Evolutionary conservation across 2,113 vertebrate species (phyloP).

Genomic region (Syngnathoides biaculeatus): DNA sequence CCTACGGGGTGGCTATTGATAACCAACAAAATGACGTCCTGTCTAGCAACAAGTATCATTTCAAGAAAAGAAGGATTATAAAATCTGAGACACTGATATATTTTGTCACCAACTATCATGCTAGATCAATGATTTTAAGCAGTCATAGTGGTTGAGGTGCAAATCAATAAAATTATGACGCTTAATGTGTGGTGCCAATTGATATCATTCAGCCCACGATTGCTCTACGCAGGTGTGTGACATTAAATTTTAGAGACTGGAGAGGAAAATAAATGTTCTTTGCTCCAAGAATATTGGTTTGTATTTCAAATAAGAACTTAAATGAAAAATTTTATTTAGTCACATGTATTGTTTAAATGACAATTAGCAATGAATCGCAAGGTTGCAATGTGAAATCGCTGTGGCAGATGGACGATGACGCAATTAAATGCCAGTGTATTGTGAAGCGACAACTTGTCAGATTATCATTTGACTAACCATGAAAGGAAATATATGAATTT

Average conservation of each 20-base stretch:
- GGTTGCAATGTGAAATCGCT: too few relatives aligned
- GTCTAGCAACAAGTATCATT: constrained; percentile 5
- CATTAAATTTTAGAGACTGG: constrained; percentile 6
- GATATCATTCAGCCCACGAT: not conserved
- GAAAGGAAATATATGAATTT: not conserved
- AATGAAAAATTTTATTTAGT: too few relatives aligned
- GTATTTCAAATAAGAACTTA: not conserved
- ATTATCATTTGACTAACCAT: not conserved
- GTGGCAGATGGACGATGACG: not conserved
- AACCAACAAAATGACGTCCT: constrained; percentile 15
- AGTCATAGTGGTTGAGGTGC: constrained; percentile 5
- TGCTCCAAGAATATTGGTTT: constrained; percentile 4
- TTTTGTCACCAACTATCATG: constrained; percentile 6
- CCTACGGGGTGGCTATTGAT: constrained; percentile 20
- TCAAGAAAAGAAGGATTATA: constrained; percentile 11
- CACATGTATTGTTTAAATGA: too few relatives aligned
- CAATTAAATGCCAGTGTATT: not conserved
- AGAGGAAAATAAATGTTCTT: constrained; percentile 7
- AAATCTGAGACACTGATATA: constrained; percentile 17
- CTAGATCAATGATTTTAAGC: constrained; percentile 21
- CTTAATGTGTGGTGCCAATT: constrained; percentile 7
- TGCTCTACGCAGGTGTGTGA: constrained; percentile 1
- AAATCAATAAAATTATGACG: constrained; percentile 26
- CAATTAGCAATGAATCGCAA: too few relatives aligned
- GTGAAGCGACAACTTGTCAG: not conserved